phyloP scores from a whole-genome alignment of 2,888 invertebrate genomes.

The Volucella inanis region DNA sequence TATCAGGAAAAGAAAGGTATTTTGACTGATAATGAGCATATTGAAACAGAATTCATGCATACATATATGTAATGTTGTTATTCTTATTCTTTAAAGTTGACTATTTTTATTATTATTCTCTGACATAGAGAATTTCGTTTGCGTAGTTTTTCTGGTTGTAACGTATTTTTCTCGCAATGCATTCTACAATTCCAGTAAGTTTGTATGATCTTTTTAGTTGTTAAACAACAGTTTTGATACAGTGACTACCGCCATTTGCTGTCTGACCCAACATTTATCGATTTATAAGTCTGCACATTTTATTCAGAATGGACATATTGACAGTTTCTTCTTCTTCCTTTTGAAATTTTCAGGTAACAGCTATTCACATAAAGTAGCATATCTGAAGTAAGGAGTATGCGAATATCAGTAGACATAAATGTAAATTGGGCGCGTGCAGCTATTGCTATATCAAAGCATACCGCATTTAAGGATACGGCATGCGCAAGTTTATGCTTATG shows the following conservation, averaged over 20 bases:
- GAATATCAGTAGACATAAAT: slow-evolving; percentile 82
- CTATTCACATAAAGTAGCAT: slow-evolving; percentile 75
- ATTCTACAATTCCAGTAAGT: slow-evolving; percentile 38
- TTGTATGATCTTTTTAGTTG: slow-evolving; percentile 66
- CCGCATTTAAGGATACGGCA: slow-evolving; percentile 76
- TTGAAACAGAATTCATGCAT: neutral
- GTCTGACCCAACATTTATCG: slow-evolving; percentile 76
- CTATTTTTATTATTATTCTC: too few relatives aligned
- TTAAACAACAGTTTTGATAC: slow-evolving; percentile 74
- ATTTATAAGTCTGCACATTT: slow-evolving; percentile 79
- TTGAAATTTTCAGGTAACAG: slow-evolving; percentile 75
- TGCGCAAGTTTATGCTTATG: slow-evolving; percentile 74
- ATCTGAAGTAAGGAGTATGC: slow-evolving; percentile 74
- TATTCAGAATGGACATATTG: slow-evolving; percentile 78
- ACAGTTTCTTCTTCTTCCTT: slow-evolving; percentile 78
- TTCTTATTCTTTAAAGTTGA: neutral
- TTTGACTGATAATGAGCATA: neutral
- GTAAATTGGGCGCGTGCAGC: slow-evolving; percentile 83
- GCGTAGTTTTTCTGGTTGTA: neutral
- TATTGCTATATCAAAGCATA: slow-evolving; percentile 83
- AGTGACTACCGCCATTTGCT: slow-evolving; percentile 74
- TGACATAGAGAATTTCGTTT: too few relatives aligned
- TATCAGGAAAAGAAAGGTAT: neutral
- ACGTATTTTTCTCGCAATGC: slow-evolving; percentile 54
- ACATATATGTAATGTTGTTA: slow-evolving; percentile 5